A percentile compares a stretch with the other conserved stretches of the same genome.
Conservation (phyloP, 2,797 vertebrate species). For the Hypotaenidia philippensis region DNA sequence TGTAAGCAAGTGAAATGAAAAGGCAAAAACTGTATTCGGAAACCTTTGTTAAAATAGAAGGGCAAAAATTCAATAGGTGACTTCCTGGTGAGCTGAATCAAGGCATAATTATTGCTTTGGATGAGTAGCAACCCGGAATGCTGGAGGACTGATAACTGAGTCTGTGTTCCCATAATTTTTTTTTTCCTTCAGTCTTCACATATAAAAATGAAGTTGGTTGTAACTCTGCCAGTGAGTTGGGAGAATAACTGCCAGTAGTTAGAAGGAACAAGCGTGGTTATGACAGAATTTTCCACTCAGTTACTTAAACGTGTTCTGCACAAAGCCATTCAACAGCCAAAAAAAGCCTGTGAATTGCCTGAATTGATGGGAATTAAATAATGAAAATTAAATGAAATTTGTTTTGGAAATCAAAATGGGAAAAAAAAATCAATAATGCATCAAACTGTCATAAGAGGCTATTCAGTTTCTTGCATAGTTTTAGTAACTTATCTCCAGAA, state of each 20-base stretch:
- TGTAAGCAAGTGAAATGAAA: constrained; percentile 19
- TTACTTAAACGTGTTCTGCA: constrained; percentile 22
- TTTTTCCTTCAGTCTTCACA: neutral
- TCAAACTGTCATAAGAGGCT: constrained; percentile 41
- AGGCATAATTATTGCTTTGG: neutral
- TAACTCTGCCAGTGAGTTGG: neutral
- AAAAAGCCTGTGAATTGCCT: constrained; percentile 6
- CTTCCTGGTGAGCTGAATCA: neutral
- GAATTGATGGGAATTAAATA: constrained; percentile 45
- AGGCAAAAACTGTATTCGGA: neutral
- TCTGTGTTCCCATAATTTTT: neutral
- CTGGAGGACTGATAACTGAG: neutral
- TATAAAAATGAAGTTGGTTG: neutral
- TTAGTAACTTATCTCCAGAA: constrained; percentile 57
- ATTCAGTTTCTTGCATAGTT: constrained; percentile 58
- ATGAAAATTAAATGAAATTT: constrained; percentile 60
- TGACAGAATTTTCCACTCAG: constrained; percentile 25
- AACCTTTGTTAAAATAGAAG: neutral
- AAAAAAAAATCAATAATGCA: constrained; percentile 49
- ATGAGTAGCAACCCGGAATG: neutral
- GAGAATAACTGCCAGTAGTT: neutral
- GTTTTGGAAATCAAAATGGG: constrained; percentile 49
- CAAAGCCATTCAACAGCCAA: neutral
- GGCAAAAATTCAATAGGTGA: neutral
- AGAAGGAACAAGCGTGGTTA: neutral